Percentiles rank a stretch among this genome's conserved stretches.
phyloP scores from a whole-genome alignment of 2,888 invertebrate genomes.

The Caenorhabditis macrosperma region DNA sequence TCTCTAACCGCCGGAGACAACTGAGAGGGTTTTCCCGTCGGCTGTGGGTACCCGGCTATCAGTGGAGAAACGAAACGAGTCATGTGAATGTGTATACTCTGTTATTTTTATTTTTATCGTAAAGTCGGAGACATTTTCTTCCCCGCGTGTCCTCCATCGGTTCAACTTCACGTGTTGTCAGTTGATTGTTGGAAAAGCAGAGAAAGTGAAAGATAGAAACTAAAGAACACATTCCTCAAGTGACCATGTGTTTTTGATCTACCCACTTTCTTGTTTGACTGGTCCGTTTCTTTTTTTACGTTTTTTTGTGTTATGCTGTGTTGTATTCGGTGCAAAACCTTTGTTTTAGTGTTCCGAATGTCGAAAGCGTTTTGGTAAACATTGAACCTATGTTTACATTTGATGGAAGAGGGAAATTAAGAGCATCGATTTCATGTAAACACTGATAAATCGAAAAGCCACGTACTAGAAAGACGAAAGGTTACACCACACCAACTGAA shows the following conservation, averaged over 20 bases:
- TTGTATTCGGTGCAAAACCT: neutral
- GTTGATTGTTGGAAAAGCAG: slow-evolving; percentile 40
- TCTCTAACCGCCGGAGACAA: too few relatives aligned
- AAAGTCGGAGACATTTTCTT: slow-evolving; percentile 24
- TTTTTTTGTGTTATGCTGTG: neutral
- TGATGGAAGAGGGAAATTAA: neutral
- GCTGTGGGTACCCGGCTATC: neutral
- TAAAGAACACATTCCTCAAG: slow-evolving; percentile 32
- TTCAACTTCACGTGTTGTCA: slow-evolving; percentile 42
- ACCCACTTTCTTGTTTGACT: slow-evolving; percentile 9
- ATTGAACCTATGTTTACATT: slow-evolving; percentile 17
- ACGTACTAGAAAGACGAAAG: slow-evolving; percentile 33
- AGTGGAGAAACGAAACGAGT: slow-evolving; percentile 12
- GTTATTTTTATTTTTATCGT: slow-evolving; percentile 52
- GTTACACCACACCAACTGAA: neutral
- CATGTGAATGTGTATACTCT: slow-evolving; percentile 34
- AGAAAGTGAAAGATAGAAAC: slow-evolving; percentile 23
- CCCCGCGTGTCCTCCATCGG: slow-evolving; percentile 21
- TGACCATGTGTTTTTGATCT: slow-evolving; percentile 50
- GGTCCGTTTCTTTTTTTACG: neutral
- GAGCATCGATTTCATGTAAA: slow-evolving; percentile 34
- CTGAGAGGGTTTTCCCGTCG: neutral
- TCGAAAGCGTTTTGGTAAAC: slow-evolving; percentile 33
- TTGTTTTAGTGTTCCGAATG: slow-evolving; percentile 2
- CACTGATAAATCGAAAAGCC: slow-evolving; percentile 24